phyloP scores from a whole-genome alignment of 1,140 invertebrate species.

The Gryllus bimaculatus region DNA sequence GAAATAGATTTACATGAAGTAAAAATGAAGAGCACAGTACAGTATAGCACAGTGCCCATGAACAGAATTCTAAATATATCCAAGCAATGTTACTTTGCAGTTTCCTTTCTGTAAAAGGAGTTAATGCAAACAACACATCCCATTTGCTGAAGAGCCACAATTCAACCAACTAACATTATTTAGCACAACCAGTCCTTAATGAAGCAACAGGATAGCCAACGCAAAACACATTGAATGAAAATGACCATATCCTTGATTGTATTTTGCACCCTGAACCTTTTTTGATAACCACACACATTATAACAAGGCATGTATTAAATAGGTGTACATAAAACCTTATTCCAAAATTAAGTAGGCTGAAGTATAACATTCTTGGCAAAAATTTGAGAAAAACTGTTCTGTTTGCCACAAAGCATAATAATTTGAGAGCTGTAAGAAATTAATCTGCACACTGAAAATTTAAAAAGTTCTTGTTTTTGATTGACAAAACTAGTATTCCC shows the following conservation, averaged over 20 bases:
- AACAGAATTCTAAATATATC: background rate
- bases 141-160: background rate
- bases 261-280: background rate
- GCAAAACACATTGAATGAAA: background rate
- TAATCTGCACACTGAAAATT: too few relatives aligned
- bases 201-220: background rate
- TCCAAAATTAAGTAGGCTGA: background rate
- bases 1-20: background rate
- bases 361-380: too few relatives aligned
- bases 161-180: background rate
- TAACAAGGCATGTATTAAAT: background rate
- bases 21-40: background rate
- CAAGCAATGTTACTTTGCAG: background rate
- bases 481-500: too few relatives aligned
- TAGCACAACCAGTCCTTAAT: background rate
- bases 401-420: too few relatives aligned
- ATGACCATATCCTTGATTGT: background rate
- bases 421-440: too few relatives aligned
- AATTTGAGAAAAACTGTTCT: too few relatives aligned
- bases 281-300: background rate
- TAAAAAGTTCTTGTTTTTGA: too few relatives aligned
- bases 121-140: background rate
- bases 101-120: background rate
- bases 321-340: background rate
- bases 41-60: background rate